Conservation (phyloP, 2,113 vertebrate genomes). For the Vicugna pacos region DNA sequence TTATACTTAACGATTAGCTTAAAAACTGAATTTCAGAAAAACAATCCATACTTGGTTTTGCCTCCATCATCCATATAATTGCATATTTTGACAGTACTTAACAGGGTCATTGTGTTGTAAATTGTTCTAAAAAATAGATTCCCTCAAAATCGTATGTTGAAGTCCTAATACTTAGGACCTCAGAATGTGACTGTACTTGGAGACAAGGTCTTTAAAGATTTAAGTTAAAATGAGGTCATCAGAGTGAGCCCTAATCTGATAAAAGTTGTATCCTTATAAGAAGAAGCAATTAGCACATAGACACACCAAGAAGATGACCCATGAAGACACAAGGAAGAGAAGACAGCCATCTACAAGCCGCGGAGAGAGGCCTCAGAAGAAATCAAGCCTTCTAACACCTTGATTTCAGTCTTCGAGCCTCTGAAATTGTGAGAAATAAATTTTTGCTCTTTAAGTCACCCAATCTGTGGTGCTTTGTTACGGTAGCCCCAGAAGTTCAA, state of each 20-base stretch:
- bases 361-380: background rate
- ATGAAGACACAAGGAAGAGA: background rate
- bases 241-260: background rate
- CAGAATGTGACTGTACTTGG: background rate
- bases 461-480: background rate
- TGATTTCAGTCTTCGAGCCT: background rate
- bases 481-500: background rate
- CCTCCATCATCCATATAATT: background rate
- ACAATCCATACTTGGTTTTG: background rate
- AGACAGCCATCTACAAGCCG: background rate
- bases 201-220: background rate
- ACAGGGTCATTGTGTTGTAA: background rate
- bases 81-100: background rate
- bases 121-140: background rate
- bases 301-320: background rate
- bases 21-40: background rate
- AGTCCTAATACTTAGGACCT: background rate
- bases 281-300: background rate
- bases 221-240: background rate
- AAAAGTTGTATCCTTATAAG: background rate
- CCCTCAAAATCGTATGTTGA: background rate
- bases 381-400: background rate
- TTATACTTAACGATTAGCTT: background rate
- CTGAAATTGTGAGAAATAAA: background rate
- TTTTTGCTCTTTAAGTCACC: background rate